Conservation (phyloP, 2,113 vertebrate species). For the human region GRCh38 chr6:25582501-25583000, state of each 20-base stretch:
- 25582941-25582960: not conserved
- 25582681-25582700: not conserved
- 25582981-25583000: not conserved
- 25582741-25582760: too few species aligned
- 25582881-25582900: not conserved
- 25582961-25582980: not conserved
- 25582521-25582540: not conserved
- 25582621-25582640: too few species aligned
- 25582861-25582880: not conserved
- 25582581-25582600: not conserved
- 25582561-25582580: not conserved
- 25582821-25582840: not conserved
- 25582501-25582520: not conserved
- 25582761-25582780: too few species aligned
- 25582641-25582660: not conserved
- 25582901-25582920: not conserved
- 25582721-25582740: not conserved
- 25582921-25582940: not conserved
- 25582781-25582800: too few species aligned
- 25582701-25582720: not conserved
- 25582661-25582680: not conserved
- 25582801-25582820: not conserved
- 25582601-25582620: not conserved
- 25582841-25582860: accelerated
- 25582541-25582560: not conserved